Base-by-base conservation (phyloP, 2,888 invertebrate genomes). In the Empis stercorea region DNA sequence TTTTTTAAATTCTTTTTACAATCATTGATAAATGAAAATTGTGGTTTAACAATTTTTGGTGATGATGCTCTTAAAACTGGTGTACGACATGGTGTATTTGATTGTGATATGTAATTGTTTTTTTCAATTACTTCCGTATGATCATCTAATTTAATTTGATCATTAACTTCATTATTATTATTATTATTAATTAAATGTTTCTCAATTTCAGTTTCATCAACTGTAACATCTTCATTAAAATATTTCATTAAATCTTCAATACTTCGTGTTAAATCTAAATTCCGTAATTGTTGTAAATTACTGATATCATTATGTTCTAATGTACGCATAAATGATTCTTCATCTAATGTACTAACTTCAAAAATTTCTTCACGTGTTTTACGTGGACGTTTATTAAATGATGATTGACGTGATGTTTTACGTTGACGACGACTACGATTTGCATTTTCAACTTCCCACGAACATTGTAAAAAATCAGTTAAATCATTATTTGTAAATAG, bases 191-290 rank as follows among this genome's bases (percentile, higher is more conserved):
- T 27, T 27, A 27, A 27, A 27, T 7, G 9, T 27, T 27, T 27
- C 9, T 27, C 17, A 41, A 9, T 41, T 44, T n/a, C 36, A 23
- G 4, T 9, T 7, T 48, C 52, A 10, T 45, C 47, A 0, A 58
- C 55, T 7, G 52, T 46, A 0, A 64, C 58, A 16, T 65, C 61
- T 46, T 66, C 62, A 42, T 59, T 59, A 27, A 65, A 65, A 46
- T 64, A 66, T 32, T 58, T 59, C 55, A 65, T 55, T 0, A 65
- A 52, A 47, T 61, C 52, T 40, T 61, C 60, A 42, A 64, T 59
- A 51, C 60, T 62, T 0, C 52, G 47, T 16, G 61, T 57, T 16
- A 59, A 16, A 13, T 42, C 58, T 44, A 59, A 46, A 23, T 56
- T 57, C n/a, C 56, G 60, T 1, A 41, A 53, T 0, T 50, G 27